Base-by-base conservation (phyloP, 2,113 vertebrate species). In the Pristiophorus japonicus region DNA sequence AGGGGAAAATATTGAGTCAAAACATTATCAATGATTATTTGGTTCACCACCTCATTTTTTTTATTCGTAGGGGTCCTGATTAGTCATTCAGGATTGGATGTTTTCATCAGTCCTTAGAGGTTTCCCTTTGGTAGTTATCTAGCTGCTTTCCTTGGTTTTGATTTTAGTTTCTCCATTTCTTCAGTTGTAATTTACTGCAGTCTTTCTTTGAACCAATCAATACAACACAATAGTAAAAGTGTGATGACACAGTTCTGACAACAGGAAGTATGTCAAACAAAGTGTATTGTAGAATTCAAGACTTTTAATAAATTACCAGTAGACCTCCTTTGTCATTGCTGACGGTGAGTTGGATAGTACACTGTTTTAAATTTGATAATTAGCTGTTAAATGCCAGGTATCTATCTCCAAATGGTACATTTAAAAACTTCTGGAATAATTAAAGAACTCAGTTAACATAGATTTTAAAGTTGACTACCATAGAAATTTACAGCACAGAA, bases 351-450 rank as follows among this genome's bases (percentile, higher is more conserved):
- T 88, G 27, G 85, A 59, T 47, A 59, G 47, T 14, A 12, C 51
- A 55, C 47, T 24, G 84, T 87, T 22, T 51, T 51, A 51, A 47
- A 87, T 51, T 47, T 47, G 42, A 87, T 88, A 51, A 51, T 30
- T 87, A 47, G 1, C 45, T 87, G 7, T 47, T 87, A 88, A 55
- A 4, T 88, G 45, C 45, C 22, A 55, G 85, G 51, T 55, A 88
- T 88, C 47, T 88, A 30, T 88, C 51, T 55, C 27, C 85, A 88
- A 51, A 88, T 88, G 85, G 47, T 88, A 59, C 85, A 88, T 30
- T 55, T 27, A 88, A 47, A 88, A 88, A 55, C 85, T 88, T 88
- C 47, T 55, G 47, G 24, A 30, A 47, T 88, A 88, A 59, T 88
- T 34, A 34, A 88, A 42, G n/a, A 42, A 38, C 75, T 81, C 34